Base-by-base conservation (phyloP, 1,140 invertebrate genomes). In the Drosophila grimshawi region DNA sequence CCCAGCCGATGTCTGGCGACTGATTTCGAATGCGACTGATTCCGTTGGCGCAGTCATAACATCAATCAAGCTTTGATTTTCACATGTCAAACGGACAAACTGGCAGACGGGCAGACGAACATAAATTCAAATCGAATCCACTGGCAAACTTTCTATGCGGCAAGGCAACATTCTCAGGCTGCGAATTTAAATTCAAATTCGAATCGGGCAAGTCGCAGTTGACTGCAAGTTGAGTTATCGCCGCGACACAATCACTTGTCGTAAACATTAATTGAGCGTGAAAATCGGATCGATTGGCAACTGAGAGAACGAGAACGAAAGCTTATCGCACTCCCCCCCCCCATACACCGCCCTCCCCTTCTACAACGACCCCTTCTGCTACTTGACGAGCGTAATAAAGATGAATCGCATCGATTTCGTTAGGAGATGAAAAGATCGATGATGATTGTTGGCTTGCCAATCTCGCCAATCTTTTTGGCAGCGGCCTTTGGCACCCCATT, bases 401-500 rank as follows among this genome's bases (percentile, higher is more conserved):
- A 19, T 19, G 19, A 19, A 19, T 70, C 65, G 71, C 19, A 62
- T 74, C 69, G 55, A 32, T 57, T 62, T 53, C 49, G 62, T 73
- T 65, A 19, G 39, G 30, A 68, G 59, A 56, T 83, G 76, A 80
- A 76, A 83, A 72, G 69, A 68, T 73, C 70, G 64, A 68, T 72
- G 19, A 19, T 39, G 59, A 8, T 27, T 41, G 27, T 5, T 35
- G 32, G 32, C 41, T 69, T 41, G 55, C 35, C 67, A 75, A 70
- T 76, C 41, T 69, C 49, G 55, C 35, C 67, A 75, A 70, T 76
- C 73, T 76, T 76, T 76, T 76, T 61, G 73, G 73, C 73, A 71
- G 76, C 69, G 85, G 85, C 85, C 85, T 88, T 88, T 88, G 85
- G 85, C 85, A 88, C 85, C 85, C 85, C 85, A 89, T 88, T 88